Evolutionary conservation across 2,113 vertebrate genomes (phyloP).

Genomic region (Setophaga kirtlandii): DNA sequence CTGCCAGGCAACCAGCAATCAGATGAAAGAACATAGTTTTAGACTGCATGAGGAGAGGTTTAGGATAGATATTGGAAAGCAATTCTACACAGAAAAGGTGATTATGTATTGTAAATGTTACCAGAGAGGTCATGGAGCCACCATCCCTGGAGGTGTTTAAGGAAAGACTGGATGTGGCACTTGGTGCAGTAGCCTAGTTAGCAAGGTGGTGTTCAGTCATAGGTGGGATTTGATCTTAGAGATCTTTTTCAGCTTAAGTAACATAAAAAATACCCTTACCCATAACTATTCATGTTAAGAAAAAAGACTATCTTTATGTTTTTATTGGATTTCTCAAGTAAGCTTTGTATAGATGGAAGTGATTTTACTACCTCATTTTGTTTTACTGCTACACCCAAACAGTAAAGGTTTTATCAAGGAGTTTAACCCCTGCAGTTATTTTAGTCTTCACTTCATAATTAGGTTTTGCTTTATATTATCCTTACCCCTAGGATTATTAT

Average conservation of each 20-base stretch:
- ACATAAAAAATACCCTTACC: neutral
- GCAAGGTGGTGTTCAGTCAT: fast-evolving
- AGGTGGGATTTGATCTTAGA: neutral
- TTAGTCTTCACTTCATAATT: neutral
- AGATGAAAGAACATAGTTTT: neutral
- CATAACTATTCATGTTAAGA: slow-evolving; percentile 31
- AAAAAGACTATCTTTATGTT: slow-evolving; percentile 34
- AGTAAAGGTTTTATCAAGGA: slow-evolving; percentile 12
- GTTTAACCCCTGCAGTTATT: neutral
- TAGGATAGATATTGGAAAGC: neutral
- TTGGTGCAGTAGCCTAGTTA: neutral
- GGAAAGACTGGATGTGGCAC: neutral
- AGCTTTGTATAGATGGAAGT: slow-evolving; percentile 31
- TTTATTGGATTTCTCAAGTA: slow-evolving; percentile 42
- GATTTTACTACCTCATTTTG: slow-evolving; percentile 26
- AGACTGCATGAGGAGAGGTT: neutral
- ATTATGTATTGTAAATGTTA: neutral
- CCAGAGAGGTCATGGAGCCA: neutral
- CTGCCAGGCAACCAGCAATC: neutral
- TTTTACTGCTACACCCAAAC: neutral
- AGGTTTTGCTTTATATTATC: neutral
- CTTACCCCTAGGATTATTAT: neutral
- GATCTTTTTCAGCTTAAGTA: neutral
- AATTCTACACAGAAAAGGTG: neutral
- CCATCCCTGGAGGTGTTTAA: neutral